phyloP scores from a whole-genome alignment of 2,113 vertebrate genomes.

The Terrapene triunguis region DNA sequence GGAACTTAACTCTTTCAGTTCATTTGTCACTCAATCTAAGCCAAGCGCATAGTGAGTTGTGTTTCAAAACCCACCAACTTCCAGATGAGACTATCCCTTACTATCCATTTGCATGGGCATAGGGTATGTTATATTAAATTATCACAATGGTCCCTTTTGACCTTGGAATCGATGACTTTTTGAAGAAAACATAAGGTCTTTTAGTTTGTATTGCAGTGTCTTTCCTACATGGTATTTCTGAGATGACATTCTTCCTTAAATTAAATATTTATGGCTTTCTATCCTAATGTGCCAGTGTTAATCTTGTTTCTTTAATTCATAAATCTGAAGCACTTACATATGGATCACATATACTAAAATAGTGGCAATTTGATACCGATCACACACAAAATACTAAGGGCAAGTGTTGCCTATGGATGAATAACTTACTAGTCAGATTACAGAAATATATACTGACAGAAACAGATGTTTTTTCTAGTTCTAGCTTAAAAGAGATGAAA shows the following conservation, averaged over 20 bases:
- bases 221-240: constrained; percentile 15
- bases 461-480: neutral
- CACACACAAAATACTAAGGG: neutral
- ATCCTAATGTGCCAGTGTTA: neutral
- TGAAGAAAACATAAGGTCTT: too few relatives aligned
- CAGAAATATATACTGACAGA: neutral
- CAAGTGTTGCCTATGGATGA: neutral
- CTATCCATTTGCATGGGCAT: neutral
- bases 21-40: neutral
- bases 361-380: neutral
- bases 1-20: neutral
- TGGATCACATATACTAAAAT: neutral
- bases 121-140: too few relatives aligned
- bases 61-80: neutral
- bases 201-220: neutral
- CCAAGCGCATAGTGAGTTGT: neutral
- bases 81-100: neutral
- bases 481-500: neutral
- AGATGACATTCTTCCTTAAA: constrained; percentile 12
- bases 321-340: neutral
- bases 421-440: neutral
- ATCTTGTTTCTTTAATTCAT: constrained; percentile 9
- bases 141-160: too few relatives aligned
- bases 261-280: neutral
- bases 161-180: too few relatives aligned